Evolutionary conservation across 2,113 vertebrate species (phyloP).

Genomic region (Nothoprocta pentlandii): DNA sequence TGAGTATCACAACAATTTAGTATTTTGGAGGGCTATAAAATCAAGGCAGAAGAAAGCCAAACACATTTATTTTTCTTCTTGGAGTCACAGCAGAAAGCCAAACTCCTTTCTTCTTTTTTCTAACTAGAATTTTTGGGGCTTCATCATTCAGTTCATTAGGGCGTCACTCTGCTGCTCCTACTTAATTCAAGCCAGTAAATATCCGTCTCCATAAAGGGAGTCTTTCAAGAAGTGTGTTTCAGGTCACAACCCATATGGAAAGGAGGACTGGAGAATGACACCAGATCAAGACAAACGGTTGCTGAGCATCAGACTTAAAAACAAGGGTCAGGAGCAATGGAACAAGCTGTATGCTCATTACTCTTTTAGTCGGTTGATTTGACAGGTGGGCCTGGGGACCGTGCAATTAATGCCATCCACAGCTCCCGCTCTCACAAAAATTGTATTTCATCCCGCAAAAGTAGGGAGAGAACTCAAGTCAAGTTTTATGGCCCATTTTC

Average conservation of each 20-base stretch:
- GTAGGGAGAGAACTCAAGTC: constrained; percentile 4
- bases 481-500: constrained; percentile 60
- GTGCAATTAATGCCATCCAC: not conserved
- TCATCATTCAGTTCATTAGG: not conserved
- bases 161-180: not conserved
- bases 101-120: not conserved
- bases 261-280: not conserved
- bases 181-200: not conserved
- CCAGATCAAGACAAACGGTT: not conserved
- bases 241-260: not conserved
- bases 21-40: constrained; percentile 15
- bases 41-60: not conserved
- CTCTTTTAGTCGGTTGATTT: not conserved
- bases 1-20: not conserved
- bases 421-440: not conserved
- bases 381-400: not conserved
- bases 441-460: not conserved
- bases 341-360: not conserved
- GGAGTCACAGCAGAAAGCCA: not conserved
- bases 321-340: not conserved
- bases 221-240: not conserved
- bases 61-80: not conserved
- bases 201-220: not conserved
- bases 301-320: not conserved
- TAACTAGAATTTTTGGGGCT: not conserved